phyloP scores from a whole-genome alignment of 2,888 invertebrate species.

The Hypomecis punctinalis region DNA sequence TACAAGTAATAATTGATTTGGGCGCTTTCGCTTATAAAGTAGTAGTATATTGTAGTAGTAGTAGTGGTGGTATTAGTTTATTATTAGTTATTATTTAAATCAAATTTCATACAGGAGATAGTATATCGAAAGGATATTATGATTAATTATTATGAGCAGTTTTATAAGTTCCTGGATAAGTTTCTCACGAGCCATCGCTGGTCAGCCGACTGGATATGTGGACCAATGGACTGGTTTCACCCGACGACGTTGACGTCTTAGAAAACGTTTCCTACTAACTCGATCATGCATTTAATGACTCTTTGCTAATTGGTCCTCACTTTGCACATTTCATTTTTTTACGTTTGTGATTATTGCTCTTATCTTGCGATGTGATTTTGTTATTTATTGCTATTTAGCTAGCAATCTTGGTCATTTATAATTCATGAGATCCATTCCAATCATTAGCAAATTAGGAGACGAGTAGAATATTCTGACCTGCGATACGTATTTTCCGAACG shows the following conservation, averaged over 20 bases:
- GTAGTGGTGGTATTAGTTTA: no score
- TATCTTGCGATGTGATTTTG: conserved; percentile 1
- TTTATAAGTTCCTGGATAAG: conserved; percentile 75
- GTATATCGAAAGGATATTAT: conserved; percentile 26
- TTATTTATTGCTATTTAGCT: not conserved
- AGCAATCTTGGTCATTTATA: not conserved
- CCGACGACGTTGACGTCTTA: conserved; percentile 64
- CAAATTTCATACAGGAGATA: conserved; percentile 29
- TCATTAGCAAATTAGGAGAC: no score
- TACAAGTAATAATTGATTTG: no score
- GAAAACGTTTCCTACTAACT: conserved; percentile 82
- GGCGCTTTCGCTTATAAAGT: no score
- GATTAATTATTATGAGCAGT: conserved; percentile 49
- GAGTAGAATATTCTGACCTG: no score
- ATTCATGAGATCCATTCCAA: not conserved
- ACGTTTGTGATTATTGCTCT: conserved; percentile 19
- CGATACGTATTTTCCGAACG: no score
- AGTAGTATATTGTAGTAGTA: no score
- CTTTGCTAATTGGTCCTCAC: conserved; percentile 55
- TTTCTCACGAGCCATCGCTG: conserved; percentile 77
- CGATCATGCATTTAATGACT: conserved; percentile 79
- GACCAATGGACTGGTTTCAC: conserved; percentile 82
- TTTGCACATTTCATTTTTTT: conserved; percentile 41
- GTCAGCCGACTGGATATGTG: conserved; percentile 79
- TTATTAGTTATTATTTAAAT: not conserved